phyloP scores from a whole-genome alignment of 2,888 invertebrate species.

The Trichogramma evanescens region DNA sequence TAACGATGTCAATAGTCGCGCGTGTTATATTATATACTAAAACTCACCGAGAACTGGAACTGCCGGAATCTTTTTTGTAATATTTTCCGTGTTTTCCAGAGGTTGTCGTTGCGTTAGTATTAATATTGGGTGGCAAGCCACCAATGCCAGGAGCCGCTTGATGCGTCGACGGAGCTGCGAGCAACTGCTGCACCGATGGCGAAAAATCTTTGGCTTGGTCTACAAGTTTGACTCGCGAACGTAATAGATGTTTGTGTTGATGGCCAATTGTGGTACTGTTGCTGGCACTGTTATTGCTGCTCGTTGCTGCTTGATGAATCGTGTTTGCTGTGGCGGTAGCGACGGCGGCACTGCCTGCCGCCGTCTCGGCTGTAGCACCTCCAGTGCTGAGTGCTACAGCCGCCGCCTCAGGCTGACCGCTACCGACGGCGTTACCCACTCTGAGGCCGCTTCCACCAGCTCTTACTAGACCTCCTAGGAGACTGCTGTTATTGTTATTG shows the following conservation, averaged over 20 bases:
- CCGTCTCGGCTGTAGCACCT: constrained; percentile 19
- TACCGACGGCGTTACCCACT: constrained; percentile 42
- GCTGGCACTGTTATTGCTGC: constrained; percentile 29
- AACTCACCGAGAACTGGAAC: constrained; percentile 56
- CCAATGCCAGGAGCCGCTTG: too few species aligned
- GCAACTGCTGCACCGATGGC: not conserved
- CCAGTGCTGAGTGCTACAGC: constrained; percentile 20
- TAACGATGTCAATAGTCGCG: too few species aligned
- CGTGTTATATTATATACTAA: too few species aligned
- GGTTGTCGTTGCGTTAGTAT: constrained; percentile 30
- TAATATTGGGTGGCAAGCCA: constrained; percentile 42
- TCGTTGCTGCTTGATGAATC: constrained; percentile 31
- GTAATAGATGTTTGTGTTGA: constrained; percentile 42
- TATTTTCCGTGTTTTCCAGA: constrained; percentile 32
- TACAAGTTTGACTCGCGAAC: constrained; percentile 40
- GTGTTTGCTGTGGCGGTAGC: not conserved
- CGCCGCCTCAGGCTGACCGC: constrained; percentile 4
- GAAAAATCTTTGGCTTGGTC: constrained; percentile 38
- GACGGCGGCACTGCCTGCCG: constrained; percentile 39
- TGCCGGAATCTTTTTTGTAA: constrained; percentile 45
- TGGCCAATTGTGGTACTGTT: constrained; percentile 12
- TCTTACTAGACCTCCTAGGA: constrained; percentile 17
- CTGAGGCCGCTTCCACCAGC: constrained; percentile 38
- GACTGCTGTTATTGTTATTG: not conserved
- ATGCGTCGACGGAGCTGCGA: not conserved